A percentile compares a stretch with the other conserved stretches of the same genome.
These are phyloP conservation scores for Galleria mellonella DNA, from an alignment of 1,140 invertebrate species.

Conservation along the genomic window DNA sequence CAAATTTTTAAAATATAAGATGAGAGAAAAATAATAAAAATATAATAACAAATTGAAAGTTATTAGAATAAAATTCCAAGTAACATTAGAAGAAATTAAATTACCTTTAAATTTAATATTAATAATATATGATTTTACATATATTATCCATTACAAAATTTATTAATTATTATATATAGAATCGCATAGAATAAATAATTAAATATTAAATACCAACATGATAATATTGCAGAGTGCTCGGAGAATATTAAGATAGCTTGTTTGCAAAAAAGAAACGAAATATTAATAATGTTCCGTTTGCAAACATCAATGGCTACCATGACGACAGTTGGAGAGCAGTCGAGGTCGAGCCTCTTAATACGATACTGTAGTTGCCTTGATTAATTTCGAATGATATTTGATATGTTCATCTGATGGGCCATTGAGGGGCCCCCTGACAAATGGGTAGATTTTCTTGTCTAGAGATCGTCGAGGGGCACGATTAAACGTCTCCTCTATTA, in stretches of 20 bases:
- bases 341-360: background rate
- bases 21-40: too few relatives aligned
- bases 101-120: too few relatives aligned
- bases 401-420: conserved; percentile 49
- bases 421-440: conserved; percentile 52
- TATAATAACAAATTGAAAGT: too few relatives aligned
- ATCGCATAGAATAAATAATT: too few relatives aligned
- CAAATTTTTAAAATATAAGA: too few relatives aligned
- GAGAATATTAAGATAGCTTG: too few relatives aligned
- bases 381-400: conserved; percentile 61
- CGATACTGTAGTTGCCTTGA: conserved; percentile 19
- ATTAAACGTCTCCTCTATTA: conserved; percentile 34
- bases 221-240: too few relatives aligned
- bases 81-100: too few relatives aligned
- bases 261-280: background rate
- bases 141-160: too few relatives aligned
- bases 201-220: background rate
- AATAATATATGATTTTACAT: too few relatives aligned
- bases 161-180: too few relatives aligned
- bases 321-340: conserved; percentile 8
- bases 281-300: background rate
- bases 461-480: conserved; percentile 29
- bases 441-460: conserved; percentile 57
- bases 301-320: conserved; percentile 4
- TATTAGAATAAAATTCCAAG: too few relatives aligned